A percentile compares a stretch with the other conserved stretches of the same genome.
These are phyloP conservation scores for Temnopleurus reevesii DNA, from an alignment of 53 echinoderm and acorn worm species.

Conservation along the genomic window DNA sequence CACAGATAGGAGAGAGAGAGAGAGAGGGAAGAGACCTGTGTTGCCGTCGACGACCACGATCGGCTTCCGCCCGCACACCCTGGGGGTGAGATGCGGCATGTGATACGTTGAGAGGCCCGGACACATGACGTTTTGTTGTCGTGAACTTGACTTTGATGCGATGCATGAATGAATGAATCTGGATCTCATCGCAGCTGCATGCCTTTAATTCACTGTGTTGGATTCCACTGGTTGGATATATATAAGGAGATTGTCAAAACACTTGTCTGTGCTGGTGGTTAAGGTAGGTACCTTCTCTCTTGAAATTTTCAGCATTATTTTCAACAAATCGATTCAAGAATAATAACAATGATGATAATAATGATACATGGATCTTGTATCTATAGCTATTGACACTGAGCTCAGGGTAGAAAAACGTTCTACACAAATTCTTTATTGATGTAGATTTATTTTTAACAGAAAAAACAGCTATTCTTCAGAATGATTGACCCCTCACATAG, in stretches of 20 bases:
- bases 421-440: no score
- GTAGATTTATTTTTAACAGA: no score
- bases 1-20: no score
- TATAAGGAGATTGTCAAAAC: neutral
- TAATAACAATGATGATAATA: no score
- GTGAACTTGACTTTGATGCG: neutral
- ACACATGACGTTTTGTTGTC: neutral
- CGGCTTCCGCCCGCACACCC: neutral
- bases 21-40: neutral
- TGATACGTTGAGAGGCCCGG: conserved; percentile 15
- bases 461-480: no score
- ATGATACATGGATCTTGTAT: no score
- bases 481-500: no score
- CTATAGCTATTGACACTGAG: no score
- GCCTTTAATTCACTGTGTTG: neutral
- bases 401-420: no score
- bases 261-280: neutral
- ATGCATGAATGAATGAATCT: conserved; percentile 11
- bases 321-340: no score
- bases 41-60: neutral
- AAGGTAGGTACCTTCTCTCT: neutral
- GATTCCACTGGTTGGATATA: neutral
- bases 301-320: no score
- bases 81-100: neutral
- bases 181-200: neutral